Conservation (phyloP, 2,888 invertebrate genomes). For the Napeogenes sylphis region DNA sequence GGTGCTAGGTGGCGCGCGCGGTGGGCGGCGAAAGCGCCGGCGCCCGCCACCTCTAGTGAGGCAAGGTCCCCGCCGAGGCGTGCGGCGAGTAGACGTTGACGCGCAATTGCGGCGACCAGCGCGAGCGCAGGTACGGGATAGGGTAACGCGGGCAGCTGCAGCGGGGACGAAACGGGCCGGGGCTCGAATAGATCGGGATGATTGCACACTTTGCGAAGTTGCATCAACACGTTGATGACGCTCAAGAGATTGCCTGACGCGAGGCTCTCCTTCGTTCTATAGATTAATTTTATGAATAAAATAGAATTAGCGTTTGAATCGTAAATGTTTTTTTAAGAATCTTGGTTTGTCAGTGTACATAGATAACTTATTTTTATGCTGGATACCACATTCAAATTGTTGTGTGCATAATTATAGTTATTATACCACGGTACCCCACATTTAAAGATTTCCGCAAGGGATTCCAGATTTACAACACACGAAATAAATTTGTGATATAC, state of each 20-base stretch:
- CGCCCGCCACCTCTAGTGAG: slow-evolving; percentile 80
- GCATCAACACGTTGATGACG: slow-evolving; percentile 98
- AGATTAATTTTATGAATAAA: no score
- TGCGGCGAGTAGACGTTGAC: slow-evolving; percentile 81
- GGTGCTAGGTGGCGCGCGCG: slow-evolving; percentile 86
- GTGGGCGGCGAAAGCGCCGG: slow-evolving; percentile 91
- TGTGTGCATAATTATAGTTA: no score
- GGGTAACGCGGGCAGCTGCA: slow-evolving; percentile 88
- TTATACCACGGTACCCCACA: no score
- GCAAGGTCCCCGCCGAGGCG: slow-evolving; percentile 82
- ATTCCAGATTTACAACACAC: no score
- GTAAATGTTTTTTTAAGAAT: not conserved
- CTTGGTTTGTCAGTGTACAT: not conserved
- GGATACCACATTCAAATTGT: no score
- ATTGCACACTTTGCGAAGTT: slow-evolving; percentile 97
- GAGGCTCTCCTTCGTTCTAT: slow-evolving; percentile 94
- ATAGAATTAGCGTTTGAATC: not conserved
- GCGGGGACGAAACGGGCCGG: slow-evolving; percentile 95
- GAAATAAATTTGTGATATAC: no score
- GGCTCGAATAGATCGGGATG: slow-evolving; percentile 99
- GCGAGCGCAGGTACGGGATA: slow-evolving; percentile 84
- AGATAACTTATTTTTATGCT: no score
- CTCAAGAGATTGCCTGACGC: slow-evolving; percentile 95
- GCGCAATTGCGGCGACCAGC: slow-evolving; percentile 83
- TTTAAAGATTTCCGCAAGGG: no score